phyloP scores from a whole-genome alignment of 2,113 vertebrate species.

The Lipophrys pholis region DNA sequence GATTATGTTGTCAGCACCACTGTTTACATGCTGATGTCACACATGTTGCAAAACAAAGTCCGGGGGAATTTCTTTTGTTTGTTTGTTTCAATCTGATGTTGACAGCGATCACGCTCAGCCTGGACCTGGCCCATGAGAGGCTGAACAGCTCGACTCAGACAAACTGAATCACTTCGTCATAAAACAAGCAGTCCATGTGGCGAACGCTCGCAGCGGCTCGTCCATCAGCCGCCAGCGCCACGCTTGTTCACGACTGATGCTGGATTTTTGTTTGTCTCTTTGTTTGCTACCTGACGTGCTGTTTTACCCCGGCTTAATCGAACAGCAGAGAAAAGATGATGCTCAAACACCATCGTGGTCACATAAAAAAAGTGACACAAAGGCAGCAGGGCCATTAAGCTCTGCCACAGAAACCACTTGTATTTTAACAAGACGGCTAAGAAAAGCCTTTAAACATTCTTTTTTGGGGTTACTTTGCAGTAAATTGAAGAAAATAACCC shows the following conservation, averaged over 20 bases:
- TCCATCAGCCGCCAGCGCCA: conserved; percentile 42
- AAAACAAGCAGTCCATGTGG: conserved; percentile 49
- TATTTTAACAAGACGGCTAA: not conserved
- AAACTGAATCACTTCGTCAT: conserved; percentile 28
- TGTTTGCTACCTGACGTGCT: conserved; percentile 47
- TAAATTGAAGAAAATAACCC: not conserved
- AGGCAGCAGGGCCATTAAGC: not conserved
- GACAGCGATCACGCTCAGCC: conserved; percentile 9
- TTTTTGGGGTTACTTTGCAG: not conserved
- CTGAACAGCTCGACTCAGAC: conserved; percentile 40
- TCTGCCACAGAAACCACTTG: not conserved
- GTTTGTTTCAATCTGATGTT: conserved; percentile 18
- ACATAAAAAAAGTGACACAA: not conserved
- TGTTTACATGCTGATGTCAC: not conserved
- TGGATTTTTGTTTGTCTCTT: conserved; percentile 35
- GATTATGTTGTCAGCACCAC: not conserved
- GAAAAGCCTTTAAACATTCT: not conserved
- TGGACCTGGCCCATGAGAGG: conserved; percentile 22
- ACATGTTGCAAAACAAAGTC: not conserved
- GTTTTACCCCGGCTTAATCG: not conserved
- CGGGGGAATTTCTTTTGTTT: not conserved
- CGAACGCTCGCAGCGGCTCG: conserved; percentile 32
- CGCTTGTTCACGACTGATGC: too few species aligned
- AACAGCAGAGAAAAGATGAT: not conserved
- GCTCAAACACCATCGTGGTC: not conserved